A percentile compares a stretch with the other conserved stretches of the same genome.
These are phyloP conservation scores for cat (Felis catus) DNA, from an alignment of 2,113 vertebrate genomes.

Conservation along the genomic window DNA sequence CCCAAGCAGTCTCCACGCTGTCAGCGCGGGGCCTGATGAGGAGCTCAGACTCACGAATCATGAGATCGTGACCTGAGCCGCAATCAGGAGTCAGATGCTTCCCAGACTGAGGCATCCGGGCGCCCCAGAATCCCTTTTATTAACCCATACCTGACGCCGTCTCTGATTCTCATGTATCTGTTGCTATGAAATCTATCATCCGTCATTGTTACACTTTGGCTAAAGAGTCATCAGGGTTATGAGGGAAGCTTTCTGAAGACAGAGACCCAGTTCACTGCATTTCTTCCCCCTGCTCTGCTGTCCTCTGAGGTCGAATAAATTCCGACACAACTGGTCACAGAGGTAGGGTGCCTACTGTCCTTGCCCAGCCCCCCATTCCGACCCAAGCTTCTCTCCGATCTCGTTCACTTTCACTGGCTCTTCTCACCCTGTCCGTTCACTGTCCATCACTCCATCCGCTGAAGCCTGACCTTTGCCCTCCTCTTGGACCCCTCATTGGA, in stretches of 20 bases:
- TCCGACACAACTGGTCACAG: neutral
- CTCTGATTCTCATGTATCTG: neutral
- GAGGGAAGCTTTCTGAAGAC: neutral
- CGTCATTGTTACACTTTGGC: neutral
- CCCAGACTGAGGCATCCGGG: too few species aligned
- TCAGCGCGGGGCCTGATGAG: too few species aligned
- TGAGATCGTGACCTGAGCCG: too few species aligned
- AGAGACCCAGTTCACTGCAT: too few species aligned
- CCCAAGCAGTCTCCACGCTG: too few species aligned
- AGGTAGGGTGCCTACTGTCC: rapidly evolving
- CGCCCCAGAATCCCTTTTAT: rapidly evolving
- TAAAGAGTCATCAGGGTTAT: neutral
- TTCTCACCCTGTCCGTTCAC: neutral
- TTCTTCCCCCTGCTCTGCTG: neutral
- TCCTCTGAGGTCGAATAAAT: neutral
- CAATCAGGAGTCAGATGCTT: too few species aligned
- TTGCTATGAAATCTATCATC: neutral
- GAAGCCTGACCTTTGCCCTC: neutral
- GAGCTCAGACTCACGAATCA: too few species aligned
- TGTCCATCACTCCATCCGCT: neutral
- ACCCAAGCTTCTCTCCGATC: neutral
- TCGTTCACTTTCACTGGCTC: neutral
- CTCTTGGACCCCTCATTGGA: rapidly evolving
- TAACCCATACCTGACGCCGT: neutral
- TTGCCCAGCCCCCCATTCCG: rapidly evolving